A percentile compares a stretch with the other conserved stretches of the same genome.
These are phyloP conservation scores for Oikopleura albicans DNA, from an alignment of 23 tunicate species.

Conservation along the genomic window DNA sequence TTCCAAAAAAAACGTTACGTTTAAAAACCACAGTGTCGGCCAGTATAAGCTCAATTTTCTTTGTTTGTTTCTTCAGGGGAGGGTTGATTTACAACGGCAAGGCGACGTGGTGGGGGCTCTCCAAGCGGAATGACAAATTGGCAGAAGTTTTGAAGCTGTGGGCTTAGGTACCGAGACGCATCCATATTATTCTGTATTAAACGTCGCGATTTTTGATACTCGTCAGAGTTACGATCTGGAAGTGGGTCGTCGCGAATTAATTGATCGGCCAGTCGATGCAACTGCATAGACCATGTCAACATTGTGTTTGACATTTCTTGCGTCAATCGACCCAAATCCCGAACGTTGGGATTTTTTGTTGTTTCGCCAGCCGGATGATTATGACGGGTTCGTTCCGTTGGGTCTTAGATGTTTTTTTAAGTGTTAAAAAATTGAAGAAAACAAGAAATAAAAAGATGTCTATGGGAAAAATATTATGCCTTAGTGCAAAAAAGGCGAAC, in stretches of 20 bases:
- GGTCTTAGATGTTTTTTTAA: not conserved
- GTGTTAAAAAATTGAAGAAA: too few relatives aligned
- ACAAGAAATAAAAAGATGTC: too few relatives aligned
- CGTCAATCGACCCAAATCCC: not conserved
- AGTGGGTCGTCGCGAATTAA: not conserved
- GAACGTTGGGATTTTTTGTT: not conserved
- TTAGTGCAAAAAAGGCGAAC: too few relatives aligned
- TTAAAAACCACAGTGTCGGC: too few relatives aligned
- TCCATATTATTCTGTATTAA: not conserved
- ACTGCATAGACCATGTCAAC: not conserved
- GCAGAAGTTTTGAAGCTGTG: not conserved
- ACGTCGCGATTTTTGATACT: not conserved
- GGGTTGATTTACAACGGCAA: not conserved
- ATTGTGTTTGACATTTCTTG: not conserved
- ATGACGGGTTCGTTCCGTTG: not conserved
- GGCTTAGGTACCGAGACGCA: not conserved
- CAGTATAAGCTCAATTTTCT: too few relatives aligned
- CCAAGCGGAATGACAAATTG: conserved; percentile 2
- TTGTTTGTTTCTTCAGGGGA: too few relatives aligned
- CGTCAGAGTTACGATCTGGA: not conserved
- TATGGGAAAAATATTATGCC: too few relatives aligned
- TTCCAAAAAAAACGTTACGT: too few relatives aligned
- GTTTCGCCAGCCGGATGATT: not conserved
- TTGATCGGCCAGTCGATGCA: not conserved
- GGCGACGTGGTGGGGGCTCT: not conserved